Conservation (phyloP, 2,888 invertebrate species). For the Aphrophora alni region DNA sequence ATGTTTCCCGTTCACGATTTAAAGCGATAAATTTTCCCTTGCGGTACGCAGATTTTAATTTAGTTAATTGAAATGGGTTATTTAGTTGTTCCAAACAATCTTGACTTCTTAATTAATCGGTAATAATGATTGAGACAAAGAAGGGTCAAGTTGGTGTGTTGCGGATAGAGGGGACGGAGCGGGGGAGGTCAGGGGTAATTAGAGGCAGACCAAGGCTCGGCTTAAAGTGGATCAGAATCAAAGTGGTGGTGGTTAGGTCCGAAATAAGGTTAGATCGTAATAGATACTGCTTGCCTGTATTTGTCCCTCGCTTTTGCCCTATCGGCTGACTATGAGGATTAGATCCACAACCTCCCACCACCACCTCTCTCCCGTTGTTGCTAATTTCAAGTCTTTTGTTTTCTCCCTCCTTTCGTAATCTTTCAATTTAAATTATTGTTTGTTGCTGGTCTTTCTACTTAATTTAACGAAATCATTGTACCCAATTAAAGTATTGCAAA, state of each 20-base stretch:
- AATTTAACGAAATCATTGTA: too few species aligned
- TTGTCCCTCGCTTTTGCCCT: conserved; percentile 44
- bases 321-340: conserved; percentile 50
- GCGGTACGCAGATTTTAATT: neutral
- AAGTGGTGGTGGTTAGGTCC: conserved; percentile 28
- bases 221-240: conserved; percentile 37
- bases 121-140: conserved; percentile 9
- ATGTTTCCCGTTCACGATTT: too few species aligned
- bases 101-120: neutral
- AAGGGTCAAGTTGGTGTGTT: neutral
- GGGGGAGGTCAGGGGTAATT: conserved; percentile 24
- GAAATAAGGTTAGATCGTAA: conserved; percentile 34
- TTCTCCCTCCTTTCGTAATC: neutral
- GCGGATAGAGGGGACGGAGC: neutral
- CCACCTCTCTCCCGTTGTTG: neutral
- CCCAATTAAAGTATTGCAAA: too few species aligned
- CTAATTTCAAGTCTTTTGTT: neutral
- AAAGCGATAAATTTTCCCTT: too few species aligned
- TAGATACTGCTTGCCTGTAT: neutral
- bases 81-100: neutral
- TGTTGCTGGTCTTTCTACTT: neutral
- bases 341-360: conserved; percentile 30
- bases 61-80: neutral
- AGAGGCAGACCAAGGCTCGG: conserved; percentile 25
- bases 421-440: neutral